Evolutionary conservation across 2,888 invertebrate genomes (phyloP).

Genomic region (Clostera curtula): DNA sequence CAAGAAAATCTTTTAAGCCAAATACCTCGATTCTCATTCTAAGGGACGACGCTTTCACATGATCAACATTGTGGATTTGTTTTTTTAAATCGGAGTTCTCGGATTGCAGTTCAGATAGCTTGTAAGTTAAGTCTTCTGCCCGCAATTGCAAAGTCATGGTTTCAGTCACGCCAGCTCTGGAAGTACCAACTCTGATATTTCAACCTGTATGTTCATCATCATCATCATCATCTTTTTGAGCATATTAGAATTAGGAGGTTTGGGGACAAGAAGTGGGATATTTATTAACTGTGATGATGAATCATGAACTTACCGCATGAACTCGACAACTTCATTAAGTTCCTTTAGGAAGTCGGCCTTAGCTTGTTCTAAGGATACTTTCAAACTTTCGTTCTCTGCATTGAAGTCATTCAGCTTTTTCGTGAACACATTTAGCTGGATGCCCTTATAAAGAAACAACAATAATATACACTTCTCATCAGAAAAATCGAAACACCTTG

Average conservation of each 20-base stretch:
- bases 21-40: conserved; percentile 46
- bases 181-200: conserved; percentile 10
- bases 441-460: conserved; percentile 29
- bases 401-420: conserved; percentile 53
- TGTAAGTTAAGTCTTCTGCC: conserved; percentile 40
- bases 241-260: no score
- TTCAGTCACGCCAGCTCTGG: conserved; percentile 46
- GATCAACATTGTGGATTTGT: conserved; percentile 38
- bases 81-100: conserved; percentile 49
- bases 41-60: conserved; percentile 32
- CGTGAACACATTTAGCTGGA: conserved; percentile 33
- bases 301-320: conserved; percentile 34
- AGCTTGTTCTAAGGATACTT: conserved; percentile 34
- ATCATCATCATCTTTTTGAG: no score
- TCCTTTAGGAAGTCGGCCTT: conserved; percentile 44
- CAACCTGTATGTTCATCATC: no score
- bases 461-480: no score
- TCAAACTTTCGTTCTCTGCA: conserved; percentile 52
- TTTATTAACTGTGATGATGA: no score
- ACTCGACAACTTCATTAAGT: conserved; percentile 38
- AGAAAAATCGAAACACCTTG: no score
- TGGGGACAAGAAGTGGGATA: no score
- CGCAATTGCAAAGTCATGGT: conserved; percentile 42
- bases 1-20: no score
- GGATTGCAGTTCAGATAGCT: conserved; percentile 42